phyloP scores from a whole-genome alignment of 2,113 vertebrate genomes.

The Catharus minimus region DNA sequence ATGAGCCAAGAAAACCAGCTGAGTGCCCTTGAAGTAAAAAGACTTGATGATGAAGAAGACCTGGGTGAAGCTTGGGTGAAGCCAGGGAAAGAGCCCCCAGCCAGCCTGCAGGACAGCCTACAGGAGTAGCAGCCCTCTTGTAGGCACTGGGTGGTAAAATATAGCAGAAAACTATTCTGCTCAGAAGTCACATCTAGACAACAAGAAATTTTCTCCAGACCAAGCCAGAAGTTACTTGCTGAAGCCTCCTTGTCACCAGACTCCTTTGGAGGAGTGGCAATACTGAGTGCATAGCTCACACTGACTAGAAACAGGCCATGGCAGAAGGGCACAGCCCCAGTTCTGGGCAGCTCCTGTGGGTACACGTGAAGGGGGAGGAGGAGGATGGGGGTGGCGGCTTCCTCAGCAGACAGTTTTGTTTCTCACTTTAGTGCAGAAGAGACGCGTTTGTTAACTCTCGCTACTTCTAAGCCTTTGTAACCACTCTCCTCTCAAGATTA shows the following conservation, averaged over 20 bases:
- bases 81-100: neutral
- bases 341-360: neutral
- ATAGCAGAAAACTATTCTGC: neutral
- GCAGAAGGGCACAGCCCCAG: neutral
- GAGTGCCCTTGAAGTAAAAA: neutral
- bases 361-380: neutral
- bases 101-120: neutral
- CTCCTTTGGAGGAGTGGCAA: neutral
- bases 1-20: neutral
- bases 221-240: neutral
- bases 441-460: neutral
- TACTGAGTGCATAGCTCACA: fast-evolving
- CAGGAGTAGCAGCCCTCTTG: neutral
- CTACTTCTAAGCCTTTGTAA: neutral
- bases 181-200: neutral
- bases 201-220: neutral
- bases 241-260: neutral
- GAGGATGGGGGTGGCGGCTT: neutral
- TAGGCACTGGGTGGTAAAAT: neutral
- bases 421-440: neutral
- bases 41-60: neutral
- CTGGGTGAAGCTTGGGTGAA: neutral
- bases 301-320: neutral
- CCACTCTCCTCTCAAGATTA: neutral
- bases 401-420: neutral